phyloP scores from a whole-genome alignment of 2,113 vertebrate species.

The Mormyrus lacerda region DNA sequence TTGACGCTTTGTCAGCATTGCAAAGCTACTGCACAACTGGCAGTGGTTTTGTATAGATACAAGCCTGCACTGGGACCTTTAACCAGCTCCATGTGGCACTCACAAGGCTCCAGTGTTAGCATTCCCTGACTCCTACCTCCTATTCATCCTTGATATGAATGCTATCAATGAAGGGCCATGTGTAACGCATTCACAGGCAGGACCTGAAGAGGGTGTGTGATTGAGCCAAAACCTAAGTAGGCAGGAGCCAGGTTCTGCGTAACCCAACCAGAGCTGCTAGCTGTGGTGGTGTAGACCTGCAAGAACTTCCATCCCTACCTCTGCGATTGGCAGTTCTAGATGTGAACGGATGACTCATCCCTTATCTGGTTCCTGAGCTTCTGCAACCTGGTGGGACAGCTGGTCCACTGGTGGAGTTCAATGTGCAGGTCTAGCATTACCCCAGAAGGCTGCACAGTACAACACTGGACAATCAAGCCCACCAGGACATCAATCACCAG shows the following conservation, averaged over 20 bases:
- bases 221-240: background rate
- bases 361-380: background rate
- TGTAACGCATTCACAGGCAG: background rate
- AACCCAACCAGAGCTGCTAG: background rate
- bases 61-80: background rate
- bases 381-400: background rate
- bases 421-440: background rate
- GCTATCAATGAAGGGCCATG: background rate
- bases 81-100: background rate
- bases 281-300: background rate
- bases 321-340: background rate
- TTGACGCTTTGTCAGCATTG: background rate
- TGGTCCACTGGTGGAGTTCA: background rate
- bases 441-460: background rate
- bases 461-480: background rate
- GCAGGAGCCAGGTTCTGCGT: background rate
- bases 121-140: background rate
- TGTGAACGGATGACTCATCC: background rate
- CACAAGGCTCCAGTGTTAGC: background rate
- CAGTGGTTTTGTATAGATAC: background rate
- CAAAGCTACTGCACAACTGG: background rate
- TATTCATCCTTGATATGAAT: background rate
- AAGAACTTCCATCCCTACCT: background rate
- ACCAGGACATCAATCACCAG: background rate
- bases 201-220: background rate